These are phyloP conservation scores for Parauchenoglanis punctatus DNA, from an alignment of 2,797 vertebrate species.

Conservation along the genomic window DNA sequence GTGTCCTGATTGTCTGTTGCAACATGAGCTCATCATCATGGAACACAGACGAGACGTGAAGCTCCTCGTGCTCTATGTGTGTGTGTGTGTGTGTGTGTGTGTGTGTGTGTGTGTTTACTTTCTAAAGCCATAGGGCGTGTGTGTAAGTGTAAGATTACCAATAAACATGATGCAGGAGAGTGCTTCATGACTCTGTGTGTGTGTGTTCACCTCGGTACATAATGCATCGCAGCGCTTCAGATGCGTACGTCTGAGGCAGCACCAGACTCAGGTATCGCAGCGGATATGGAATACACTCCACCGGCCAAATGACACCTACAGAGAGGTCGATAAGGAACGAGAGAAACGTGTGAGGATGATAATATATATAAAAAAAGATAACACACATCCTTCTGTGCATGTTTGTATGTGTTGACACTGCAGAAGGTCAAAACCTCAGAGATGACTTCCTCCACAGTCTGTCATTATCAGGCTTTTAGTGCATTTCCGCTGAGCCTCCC, in stretches of 20 bases:
- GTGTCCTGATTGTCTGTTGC: slow-evolving; percentile 22
- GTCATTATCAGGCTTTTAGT: slow-evolving; percentile 10
- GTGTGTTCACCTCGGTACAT: slow-evolving; percentile 76
- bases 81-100: slow-evolving; percentile 32
- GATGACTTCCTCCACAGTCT: neutral
- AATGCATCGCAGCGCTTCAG: slow-evolving; percentile 78
- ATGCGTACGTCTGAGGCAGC: slow-evolving; percentile 80
- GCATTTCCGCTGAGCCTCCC: neutral
- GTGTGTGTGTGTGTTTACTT: slow-evolving; percentile 23
- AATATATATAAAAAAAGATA: neutral
- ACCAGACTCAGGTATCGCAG: slow-evolving; percentile 78
- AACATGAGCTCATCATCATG: slow-evolving; percentile 32
- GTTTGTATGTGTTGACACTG: neutral
- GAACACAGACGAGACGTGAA: slow-evolving; percentile 21
- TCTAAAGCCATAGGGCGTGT: slow-evolving; percentile 3
- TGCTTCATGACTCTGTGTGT: slow-evolving; percentile 8
- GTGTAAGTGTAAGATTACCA: slow-evolving; percentile 37
- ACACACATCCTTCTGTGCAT: neutral
- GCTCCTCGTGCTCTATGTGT: too few species aligned
- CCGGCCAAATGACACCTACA: slow-evolving; percentile 81
- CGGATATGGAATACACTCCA: slow-evolving; percentile 81
- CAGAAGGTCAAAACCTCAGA: neutral
- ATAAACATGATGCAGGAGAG: slow-evolving; percentile 37
- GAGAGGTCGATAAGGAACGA: neutral
- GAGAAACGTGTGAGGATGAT: neutral